Base-by-base conservation (phyloP, 2,888 invertebrate species). In the Iphiclides podalirius region DNA sequence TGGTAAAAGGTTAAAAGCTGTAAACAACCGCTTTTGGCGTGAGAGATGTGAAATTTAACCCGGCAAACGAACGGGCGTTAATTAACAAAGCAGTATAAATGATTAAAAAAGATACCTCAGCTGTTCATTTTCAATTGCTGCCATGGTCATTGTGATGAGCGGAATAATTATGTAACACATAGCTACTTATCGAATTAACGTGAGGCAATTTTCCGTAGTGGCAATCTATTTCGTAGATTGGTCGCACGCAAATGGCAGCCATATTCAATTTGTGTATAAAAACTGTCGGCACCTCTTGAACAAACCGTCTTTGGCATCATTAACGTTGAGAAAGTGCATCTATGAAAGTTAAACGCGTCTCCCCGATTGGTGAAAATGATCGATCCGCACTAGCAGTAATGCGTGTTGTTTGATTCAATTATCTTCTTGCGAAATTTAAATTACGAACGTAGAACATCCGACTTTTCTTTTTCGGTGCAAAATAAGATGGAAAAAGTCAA, bases 321-420 rank as follows among this genome's bases (percentile, higher is more conserved):
- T 66, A 65, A 54, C 52, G 55, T 44, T 60, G 75, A 64, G 75
- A 76, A 76, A 76, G 76, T 72, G 41, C 46, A 64, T 66, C 63
- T 66, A 59, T 65, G 73, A 72, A 43, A 38, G 49, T 43, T 34
- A 44, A 37, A 42, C 28, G 28, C 47, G 47, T 37, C 41, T 42
- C 16, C 12, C 31, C 38, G 58, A 62, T 53, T 52, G 56, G 64
- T 63, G 70, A 72, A 70, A 75, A 73, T 73, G 68, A 76, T 74
- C 64, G 70, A 77, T 74, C 67, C 62, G 57, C 38, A 17, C 58
- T 43, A 59, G 65, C 66, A 66, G 53, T 64, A 61, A n/a, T n/a
- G n/a, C n/a, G n/a, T 59, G 35, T 34, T 13, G 8, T 47, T 42
- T 43, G 50, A 50, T 53, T 53, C 49, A 49, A 49, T 49, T 49